Evolutionary conservation across 2,888 invertebrate species (phyloP), one percentile per base, ranked within the genome.

Genomic region (Drosophila subquinaria): DNA sequence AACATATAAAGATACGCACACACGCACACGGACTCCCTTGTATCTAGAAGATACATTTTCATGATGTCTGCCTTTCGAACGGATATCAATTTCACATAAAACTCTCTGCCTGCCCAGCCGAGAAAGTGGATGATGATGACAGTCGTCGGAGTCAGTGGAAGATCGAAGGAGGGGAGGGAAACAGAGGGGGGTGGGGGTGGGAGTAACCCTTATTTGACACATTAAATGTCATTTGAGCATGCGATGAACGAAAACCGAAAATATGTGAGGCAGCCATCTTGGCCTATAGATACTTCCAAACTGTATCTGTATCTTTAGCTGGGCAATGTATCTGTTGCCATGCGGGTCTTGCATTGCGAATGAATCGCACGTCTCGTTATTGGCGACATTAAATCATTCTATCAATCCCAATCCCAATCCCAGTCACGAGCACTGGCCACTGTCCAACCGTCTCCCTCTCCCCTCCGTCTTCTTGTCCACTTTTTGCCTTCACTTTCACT

Each of bases 51-150:
- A 79, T 56, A 67, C 76, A 64, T 71, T 74, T 74, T 67, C 71
- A 84, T 79, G 88, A 76, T 70, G 79, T 76, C 80, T 75, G 73
- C 66, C 73, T 76, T 79, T 79, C 75, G 70, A 76, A 73, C 81
- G 83, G 91, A 90, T 91, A 91, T 91, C 92, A 91, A 92, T 90
- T 90, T 90, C 92, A 88, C 88, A 91, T 89, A 90, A 91, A 92
- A 91, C 81, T 79, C 82, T 82, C 82, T 82, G 79, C 82, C 76
- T 69, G 73, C 55, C 69, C 52, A 65, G 81, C 75, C 64, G 56
- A 76, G 76, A 78, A 88, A 85, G 79, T 85, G 68, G 84, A 82
- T 85, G 82, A 82, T 80, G 81, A 81, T 83, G 86, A 82, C 77
- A 71, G 63, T 47, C 56, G 53, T 47, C 56, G 53, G 65, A 48